Conservation (phyloP, 1,140 invertebrate genomes). For the Penaeus vannamei region DNA sequence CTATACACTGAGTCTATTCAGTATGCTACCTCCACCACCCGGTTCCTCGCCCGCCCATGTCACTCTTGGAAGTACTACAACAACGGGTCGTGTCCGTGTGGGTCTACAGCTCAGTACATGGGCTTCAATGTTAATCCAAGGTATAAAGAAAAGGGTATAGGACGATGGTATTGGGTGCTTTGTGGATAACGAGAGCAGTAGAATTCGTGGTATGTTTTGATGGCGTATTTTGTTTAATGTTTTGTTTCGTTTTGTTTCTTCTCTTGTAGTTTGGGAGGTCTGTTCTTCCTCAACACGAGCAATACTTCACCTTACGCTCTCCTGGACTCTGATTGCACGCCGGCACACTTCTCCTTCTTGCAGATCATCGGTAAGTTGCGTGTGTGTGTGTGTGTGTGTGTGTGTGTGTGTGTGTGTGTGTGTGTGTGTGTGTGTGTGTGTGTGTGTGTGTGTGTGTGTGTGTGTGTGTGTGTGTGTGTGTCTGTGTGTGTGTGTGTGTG, state of each 20-base stretch:
- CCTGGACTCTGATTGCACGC: constrained; percentile 35
- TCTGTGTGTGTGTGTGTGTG: no score
- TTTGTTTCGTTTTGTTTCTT: neutral
- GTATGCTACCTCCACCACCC: constrained; percentile 67
- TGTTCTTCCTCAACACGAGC: constrained; percentile 61
- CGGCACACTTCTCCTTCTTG: constrained; percentile 41
- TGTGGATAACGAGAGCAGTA: neutral
- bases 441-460: no score
- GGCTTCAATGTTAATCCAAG: constrained; percentile 56
- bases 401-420: no score
- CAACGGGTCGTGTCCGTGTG: constrained; percentile 52
- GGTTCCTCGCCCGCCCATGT: constrained; percentile 62
- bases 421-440: no score
- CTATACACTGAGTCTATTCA: constrained; percentile 74
- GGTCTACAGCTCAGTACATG: constrained; percentile 60
- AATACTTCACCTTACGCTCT: constrained; percentile 61
- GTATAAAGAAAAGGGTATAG: neutral
- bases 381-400: no score
- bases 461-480: no score
- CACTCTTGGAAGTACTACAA: constrained; percentile 56
- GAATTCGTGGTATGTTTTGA: neutral
- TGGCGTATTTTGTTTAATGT: neutral
- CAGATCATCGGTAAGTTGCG: constrained; percentile 48
- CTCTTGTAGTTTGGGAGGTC: constrained; percentile 33
- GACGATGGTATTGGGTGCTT: neutral